Base-by-base conservation (phyloP, 2,888 invertebrate genomes). In the Cyclophora punctaria region DNA sequence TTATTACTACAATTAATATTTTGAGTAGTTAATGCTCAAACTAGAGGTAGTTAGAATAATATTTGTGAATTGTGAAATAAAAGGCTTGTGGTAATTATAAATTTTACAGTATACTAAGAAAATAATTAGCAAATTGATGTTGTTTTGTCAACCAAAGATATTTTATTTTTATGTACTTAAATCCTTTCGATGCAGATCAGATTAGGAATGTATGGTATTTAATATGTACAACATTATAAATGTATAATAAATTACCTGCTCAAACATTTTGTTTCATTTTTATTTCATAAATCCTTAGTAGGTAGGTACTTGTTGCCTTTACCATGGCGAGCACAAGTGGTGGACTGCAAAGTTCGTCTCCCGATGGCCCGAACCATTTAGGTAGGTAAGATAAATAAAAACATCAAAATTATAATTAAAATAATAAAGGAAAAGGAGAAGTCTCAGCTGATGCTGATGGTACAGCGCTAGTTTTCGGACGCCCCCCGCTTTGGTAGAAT, bases 61-160 rank as follows among this genome's bases (percentile, higher is more conserved):
- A 70, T 67, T 69, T 62, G 67, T 71, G 67, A 69, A 72, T 71
- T 71, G 69, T 81, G 68, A 78, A 75, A 70, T 62, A 62, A 76
- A 80, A 83, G 78, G 81, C 83, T 83, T 84, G 79, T 79, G 78
- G 75, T 75, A 75, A 73, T 64, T 69, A 67, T 65, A 68, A 67
- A 69, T 63, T 60, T 61, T 59, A 60, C 58, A 56, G 60, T 61
- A 57, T 59, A 56, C 56, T 55, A 56, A 57, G 56, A 57, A 57
- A 52, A 68, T 68, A 64, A 58, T 69, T 76, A 75, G 73, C 65
- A 75, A 73, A 76, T 82, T 73, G 78, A 80, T 84, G 82, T 84
- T 80, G 80, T 80, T 78, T 64, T 84, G 81, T 76, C 69, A 80
- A 85, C 86, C 87, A 87, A 87, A 87, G 87, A 87, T 78, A 76